Conservation (phyloP, 2,113 vertebrate genomes). For the Semnornis frantzii region DNA sequence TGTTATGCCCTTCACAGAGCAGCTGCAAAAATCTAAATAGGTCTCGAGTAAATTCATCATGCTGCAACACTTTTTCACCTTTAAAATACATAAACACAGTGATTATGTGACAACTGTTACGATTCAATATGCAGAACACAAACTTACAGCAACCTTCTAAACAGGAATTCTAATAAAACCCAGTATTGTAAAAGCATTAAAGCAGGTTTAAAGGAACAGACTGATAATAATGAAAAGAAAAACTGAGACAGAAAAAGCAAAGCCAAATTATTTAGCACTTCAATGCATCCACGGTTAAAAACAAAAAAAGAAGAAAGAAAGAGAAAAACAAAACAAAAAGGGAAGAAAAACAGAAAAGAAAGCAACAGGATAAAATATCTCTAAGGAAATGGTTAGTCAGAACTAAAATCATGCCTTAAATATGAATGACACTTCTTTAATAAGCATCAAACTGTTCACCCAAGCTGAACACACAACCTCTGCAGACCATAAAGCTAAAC, state of each 20-base stretch:
- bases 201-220: constrained; percentile 61
- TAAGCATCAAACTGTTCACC: constrained; percentile 64
- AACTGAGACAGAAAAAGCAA: constrained; percentile 60
- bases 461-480: constrained; percentile 71
- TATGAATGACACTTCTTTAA: constrained; percentile 59
- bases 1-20: constrained; percentile 98
- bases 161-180: constrained; percentile 21
- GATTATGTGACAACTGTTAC: constrained; percentile 56
- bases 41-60: constrained; percentile 96
- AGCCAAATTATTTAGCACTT: constrained; percentile 61
- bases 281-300: constrained; percentile 59
- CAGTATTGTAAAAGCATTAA: constrained; percentile 43
- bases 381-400: constrained; percentile 60
- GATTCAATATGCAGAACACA: constrained; percentile 41
- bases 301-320: background rate
- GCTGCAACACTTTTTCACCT: constrained; percentile 98
- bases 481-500: constrained; percentile 68
- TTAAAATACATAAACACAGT: constrained; percentile 69
- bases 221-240: constrained; percentile 48
- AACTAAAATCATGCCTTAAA: constrained; percentile 71
- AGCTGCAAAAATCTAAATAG: constrained; percentile 97
- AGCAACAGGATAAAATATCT: constrained; percentile 49
- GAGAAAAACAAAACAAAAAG: background rate
- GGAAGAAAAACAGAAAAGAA: background rate
- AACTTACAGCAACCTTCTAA: constrained; percentile 38